Evolutionary conservation across 1,140 invertebrate species (phyloP).

Genomic region (Philotrypesis tridentata): DNA sequence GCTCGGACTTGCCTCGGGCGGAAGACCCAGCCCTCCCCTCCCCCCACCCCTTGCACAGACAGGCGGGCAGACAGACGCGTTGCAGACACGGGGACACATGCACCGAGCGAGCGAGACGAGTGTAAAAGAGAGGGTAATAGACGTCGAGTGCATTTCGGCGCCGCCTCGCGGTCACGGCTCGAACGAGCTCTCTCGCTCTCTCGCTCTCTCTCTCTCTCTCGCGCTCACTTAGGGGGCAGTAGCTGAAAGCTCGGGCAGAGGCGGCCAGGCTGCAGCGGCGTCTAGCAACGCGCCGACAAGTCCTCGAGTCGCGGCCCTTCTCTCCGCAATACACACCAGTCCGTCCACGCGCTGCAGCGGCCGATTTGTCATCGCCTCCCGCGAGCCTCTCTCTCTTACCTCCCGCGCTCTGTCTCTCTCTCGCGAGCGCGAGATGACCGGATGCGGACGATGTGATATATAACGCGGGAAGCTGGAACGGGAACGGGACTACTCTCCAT

Average conservation of each 20-base stretch:
- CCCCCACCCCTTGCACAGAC: too few species aligned
- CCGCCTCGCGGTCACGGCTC: constrained; percentile 16
- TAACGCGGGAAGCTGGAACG: background rate
- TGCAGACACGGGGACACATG: background rate
- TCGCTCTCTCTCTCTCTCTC: background rate
- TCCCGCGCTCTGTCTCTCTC: too few species aligned
- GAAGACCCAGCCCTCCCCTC: too few species aligned
- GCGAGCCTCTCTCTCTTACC: too few species aligned
- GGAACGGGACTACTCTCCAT: background rate
- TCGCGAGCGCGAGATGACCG: background rate
- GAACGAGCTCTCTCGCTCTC: background rate
- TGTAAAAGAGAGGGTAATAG: constrained; percentile 41
- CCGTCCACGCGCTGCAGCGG: background rate
- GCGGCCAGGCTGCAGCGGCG: background rate
- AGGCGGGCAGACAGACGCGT: too few species aligned
- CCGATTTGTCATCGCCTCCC: background rate
- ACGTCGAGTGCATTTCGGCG: constrained; percentile 17
- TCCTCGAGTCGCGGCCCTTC: background rate
- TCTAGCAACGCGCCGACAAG: background rate
- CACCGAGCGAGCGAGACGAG: background rate
- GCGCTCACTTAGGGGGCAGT: background rate
- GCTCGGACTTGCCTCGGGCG: too few species aligned
- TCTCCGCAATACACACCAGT: too few species aligned
- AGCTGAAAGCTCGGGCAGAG: background rate
- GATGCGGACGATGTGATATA: background rate